These are phyloP conservation scores for Harlomillsia oculata DNA, from an alignment of 1,140 invertebrate species.

Conservation along the genomic window DNA sequence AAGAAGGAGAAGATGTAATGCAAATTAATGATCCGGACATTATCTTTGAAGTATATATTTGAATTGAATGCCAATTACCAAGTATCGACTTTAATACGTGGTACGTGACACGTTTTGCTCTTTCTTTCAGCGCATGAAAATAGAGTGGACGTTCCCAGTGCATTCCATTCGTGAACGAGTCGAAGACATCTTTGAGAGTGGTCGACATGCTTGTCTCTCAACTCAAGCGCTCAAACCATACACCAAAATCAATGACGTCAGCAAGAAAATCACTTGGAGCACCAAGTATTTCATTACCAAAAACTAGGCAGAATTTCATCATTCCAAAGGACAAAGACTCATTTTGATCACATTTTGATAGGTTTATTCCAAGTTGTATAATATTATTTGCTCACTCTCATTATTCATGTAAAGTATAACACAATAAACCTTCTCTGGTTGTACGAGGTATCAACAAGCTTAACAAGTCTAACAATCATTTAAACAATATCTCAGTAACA, in stretches of 20 bases:
- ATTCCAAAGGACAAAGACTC: no score
- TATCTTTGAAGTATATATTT: background rate
- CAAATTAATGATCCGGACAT: background rate
- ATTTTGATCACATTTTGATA: no score
- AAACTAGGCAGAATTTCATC: no score
- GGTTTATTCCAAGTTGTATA: no score
- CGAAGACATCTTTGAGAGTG: background rate
- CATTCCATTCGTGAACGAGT: background rate
- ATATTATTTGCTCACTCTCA: no score
- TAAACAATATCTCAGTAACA: no score
- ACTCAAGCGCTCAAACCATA: background rate
- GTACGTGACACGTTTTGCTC: no score
- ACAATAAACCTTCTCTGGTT: no score
- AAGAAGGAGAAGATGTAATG: background rate
- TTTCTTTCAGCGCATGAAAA: background rate
- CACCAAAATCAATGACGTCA: background rate
- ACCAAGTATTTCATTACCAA: no score
- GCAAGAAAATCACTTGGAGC: conserved; percentile 3
- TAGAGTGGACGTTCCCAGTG: conserved; percentile 7
- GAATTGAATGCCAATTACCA: background rate
- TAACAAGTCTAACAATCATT: no score
- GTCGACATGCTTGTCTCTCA: background rate
- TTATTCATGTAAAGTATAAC: no score
- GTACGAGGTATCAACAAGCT: no score
- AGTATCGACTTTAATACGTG: background rate